Conservation (phyloP, 2,888 invertebrate genomes). For the Eledone cirrhosa region DNA sequence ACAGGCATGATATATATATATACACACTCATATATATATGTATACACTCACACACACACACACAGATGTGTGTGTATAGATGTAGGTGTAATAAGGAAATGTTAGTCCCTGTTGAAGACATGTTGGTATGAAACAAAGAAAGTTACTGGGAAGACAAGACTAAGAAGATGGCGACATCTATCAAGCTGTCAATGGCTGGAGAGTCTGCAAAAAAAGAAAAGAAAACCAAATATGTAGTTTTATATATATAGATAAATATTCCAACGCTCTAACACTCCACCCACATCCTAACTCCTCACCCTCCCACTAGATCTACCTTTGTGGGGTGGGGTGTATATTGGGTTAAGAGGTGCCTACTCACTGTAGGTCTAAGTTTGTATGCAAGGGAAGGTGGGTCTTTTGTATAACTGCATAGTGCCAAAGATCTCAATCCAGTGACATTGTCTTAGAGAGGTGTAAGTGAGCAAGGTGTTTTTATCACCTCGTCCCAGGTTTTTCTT, state of each 20-base stretch:
- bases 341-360: background rate
- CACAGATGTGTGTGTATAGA: background rate
- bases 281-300: background rate
- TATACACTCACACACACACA: background rate
- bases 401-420: too few relatives aligned
- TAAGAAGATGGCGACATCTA: background rate
- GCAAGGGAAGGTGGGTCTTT: too few relatives aligned
- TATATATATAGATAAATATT: background rate
- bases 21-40: background rate
- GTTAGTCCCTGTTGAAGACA: background rate
- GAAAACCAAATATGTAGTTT: background rate
- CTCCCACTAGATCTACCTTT: background rate
- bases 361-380: too few relatives aligned
- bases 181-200: slow-evolving; percentile 26
- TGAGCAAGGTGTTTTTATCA: too few relatives aligned
- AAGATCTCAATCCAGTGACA: too few relatives aligned
- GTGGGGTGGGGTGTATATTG: background rate
- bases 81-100: background rate
- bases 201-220: slow-evolving; percentile 10
- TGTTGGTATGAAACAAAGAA: background rate
- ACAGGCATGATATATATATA: too few relatives aligned
- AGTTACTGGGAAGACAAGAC: background rate
- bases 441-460: too few relatives aligned
- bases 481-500: too few relatives aligned
- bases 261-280: too few relatives aligned